Conservation (phyloP, 2,888 invertebrate genomes). For the Azorinus chamasolen region DNA sequence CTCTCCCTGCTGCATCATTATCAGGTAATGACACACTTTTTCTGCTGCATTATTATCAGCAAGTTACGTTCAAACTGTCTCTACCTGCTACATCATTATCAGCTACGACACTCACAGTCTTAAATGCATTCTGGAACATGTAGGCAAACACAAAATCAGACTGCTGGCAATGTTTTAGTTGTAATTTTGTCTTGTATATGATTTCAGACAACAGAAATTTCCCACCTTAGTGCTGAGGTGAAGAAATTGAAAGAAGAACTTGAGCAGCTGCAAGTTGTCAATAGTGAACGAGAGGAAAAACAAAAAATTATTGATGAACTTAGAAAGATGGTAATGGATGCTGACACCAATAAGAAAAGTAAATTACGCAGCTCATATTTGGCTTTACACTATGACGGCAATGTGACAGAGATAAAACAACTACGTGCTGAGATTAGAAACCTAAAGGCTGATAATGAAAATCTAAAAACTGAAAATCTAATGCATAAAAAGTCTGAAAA, state of each 20-base stretch:
- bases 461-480: constrained; percentile 55
- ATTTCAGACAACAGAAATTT: constrained; percentile 54
- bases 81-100: too few species aligned
- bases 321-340: constrained; percentile 61
- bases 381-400: constrained; percentile 50
- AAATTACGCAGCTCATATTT: constrained; percentile 53
- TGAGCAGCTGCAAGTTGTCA: constrained; percentile 45
- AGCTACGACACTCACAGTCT: too few species aligned
- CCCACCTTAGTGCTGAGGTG: constrained; percentile 52
- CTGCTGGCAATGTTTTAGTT: too few species aligned
- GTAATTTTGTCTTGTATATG: too few species aligned
- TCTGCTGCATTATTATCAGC: too few species aligned
- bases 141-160: too few species aligned
- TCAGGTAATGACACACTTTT: too few species aligned
- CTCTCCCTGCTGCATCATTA: too few species aligned
- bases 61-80: too few species aligned
- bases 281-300: constrained; percentile 59
- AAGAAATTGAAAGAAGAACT: constrained; percentile 56
- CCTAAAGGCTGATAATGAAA: constrained; percentile 54
- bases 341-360: constrained; percentile 52
- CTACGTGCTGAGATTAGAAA: constrained; percentile 47
- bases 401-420: constrained; percentile 51
- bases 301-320: constrained; percentile 65
- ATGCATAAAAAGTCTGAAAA: constrained; percentile 63
- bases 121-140: too few species aligned